These are phyloP conservation scores for Aleiodes testaceus DNA, from an alignment of 2,888 invertebrate genomes.

Conservation along the genomic window DNA sequence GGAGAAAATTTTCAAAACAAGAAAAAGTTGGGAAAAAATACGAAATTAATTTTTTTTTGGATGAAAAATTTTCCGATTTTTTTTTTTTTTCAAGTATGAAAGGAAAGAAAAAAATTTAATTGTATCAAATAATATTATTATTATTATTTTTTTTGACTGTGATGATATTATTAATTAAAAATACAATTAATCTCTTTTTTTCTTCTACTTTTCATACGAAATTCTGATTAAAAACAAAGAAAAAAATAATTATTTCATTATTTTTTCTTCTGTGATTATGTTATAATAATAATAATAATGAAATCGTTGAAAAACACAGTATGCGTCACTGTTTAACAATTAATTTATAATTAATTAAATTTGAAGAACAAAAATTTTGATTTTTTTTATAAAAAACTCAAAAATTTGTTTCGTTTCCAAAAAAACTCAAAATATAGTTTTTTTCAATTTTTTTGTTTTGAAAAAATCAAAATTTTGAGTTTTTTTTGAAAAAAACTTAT, in stretches of 20 bases:
- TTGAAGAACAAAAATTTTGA: too few species aligned
- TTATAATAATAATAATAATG: neutral
- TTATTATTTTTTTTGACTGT: constrained; percentile 62
- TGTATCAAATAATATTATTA: constrained; percentile 53
- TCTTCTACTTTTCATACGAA: constrained; percentile 47
- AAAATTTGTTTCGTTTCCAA: neutral
- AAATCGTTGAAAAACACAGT: constrained; percentile 16
- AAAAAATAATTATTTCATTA: neutral
- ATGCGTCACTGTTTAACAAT: constrained; percentile 27
- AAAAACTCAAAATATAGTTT: too few species aligned
- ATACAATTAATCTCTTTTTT: constrained; percentile 52
- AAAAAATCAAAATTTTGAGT: too few species aligned
- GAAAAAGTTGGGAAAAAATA: too few species aligned
- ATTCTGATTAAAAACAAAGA: constrained; percentile 41
- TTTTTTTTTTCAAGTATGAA: too few species aligned
- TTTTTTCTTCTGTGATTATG: too few species aligned
- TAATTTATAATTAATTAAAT: neutral
- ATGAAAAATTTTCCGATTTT: too few species aligned
- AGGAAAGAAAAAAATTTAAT: constrained; percentile 50
- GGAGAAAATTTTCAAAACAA: too few species aligned
- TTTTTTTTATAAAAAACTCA: too few species aligned
- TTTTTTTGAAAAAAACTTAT: too few species aligned
- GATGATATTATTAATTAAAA: constrained; percentile 58
- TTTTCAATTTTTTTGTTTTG: too few species aligned
- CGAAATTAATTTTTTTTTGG: too few species aligned